Base-by-base conservation (phyloP, 2,113 vertebrate genomes). In the Scophthalmus maximus region DNA sequence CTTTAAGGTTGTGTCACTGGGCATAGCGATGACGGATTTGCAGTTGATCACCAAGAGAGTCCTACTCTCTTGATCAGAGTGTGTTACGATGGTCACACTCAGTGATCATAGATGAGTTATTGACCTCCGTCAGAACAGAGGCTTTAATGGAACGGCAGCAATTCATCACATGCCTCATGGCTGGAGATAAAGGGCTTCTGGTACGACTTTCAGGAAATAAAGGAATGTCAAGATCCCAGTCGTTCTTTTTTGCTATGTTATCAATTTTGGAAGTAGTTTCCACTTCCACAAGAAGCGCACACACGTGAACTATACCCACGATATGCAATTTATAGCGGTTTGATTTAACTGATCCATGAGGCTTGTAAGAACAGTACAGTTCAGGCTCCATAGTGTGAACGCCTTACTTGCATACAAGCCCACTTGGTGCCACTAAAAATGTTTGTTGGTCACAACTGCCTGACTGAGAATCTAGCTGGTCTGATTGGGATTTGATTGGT, bases 101-200 rank as follows among this genome's bases (percentile, higher is more conserved):
- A 12, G 75, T 87, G 90, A 86, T 88, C 89, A 84, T 73, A 88
- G 89, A 93, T 93, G 88, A 93, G 87, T 91, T 91, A 90, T 91
- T 93, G 89, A 90, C 87, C 92, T 87, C 79, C 79, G 34, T 10
- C 77, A 86, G 78, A 89, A 88, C 82, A 83, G 74, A 82, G 75
- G 86, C 84, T 79, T 77, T 68, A 36, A 69, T 58, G 78, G 71
- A 87, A 84, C 83, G 59, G 79, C 79, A 81, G 85, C 80, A 86
- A 92, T 92, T 89, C 85, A 92, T 92, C 90, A 92, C 59, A 78
- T 69, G 82, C 77, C 58, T 73, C 56, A 6, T 66, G 68, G 65
- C 62, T 61, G 53, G 73, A 70, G 76, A 90, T 81, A 80, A 84
- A 85, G 86, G 64, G 40, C 75, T 73, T 79, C 75, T 58, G 34